Evolutionary conservation across 2,113 vertebrate species (phyloP).

Genomic region (Phylloscopus trochilus): DNA sequence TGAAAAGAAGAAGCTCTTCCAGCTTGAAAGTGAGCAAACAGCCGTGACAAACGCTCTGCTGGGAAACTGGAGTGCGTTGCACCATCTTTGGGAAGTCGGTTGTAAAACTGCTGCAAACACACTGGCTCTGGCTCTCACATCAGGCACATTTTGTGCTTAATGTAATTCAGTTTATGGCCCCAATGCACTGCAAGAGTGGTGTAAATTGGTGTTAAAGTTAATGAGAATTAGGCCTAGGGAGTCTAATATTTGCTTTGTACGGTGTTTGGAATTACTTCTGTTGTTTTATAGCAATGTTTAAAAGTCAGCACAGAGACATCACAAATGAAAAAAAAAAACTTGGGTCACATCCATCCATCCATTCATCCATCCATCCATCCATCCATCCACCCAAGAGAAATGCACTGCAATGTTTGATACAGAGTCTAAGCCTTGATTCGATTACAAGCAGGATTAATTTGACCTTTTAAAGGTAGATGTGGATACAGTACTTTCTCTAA

Average conservation of each 20-base stretch:
- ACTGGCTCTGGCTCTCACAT: not conserved
- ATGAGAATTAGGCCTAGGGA: conserved; percentile 35
- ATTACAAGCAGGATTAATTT: not conserved
- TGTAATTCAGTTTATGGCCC: conserved; percentile 34
- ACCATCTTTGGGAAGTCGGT: not conserved
- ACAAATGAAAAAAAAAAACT: not conserved
- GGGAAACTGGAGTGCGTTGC: accelerated
- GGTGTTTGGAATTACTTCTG: not conserved
- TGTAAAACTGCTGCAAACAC: not conserved
- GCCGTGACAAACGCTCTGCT: not conserved
- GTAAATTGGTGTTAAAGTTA: conserved; percentile 37
- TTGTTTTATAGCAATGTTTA: not conserved
- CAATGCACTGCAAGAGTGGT: not conserved
- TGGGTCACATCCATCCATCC: not conserved
- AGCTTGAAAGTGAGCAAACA: not conserved
- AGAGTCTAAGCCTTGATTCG: not conserved
- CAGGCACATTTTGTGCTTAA: not conserved
- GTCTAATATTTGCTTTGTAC: conserved; percentile 31
- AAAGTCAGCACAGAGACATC: not conserved
- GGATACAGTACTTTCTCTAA: not conserved
- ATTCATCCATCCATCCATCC: not conserved
- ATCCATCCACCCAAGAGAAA: not conserved
- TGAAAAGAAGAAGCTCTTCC: not conserved
- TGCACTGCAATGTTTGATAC: not conserved
- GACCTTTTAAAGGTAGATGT: not conserved